Percentiles rank a stretch among this genome's conserved stretches.
phyloP scores from a whole-genome alignment of 2,797 vertebrate species.

The Crocodylus rhombifer region DNA sequence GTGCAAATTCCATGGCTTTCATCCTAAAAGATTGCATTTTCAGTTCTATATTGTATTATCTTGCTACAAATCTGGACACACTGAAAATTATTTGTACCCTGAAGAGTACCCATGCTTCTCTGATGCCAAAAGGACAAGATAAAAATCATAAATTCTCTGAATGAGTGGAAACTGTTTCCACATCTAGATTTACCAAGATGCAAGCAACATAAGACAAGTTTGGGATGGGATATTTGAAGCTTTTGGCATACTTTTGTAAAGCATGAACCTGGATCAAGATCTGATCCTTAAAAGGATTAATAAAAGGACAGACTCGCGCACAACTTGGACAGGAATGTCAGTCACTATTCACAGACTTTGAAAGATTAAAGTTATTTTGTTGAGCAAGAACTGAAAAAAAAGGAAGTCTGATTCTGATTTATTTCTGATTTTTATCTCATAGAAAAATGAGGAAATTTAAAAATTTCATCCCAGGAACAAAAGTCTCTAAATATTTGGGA shows the following conservation, averaged over 20 bases:
- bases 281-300: neutral
- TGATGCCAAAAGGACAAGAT: neutral
- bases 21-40: neutral
- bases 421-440: neutral
- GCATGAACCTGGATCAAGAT: neutral
- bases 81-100: neutral
- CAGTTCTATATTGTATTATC: neutral
- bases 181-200: neutral
- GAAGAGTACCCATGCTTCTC: neutral
- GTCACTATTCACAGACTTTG: neutral
- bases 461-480: no score
- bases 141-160: neutral
- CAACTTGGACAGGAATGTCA: neutral
- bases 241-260: neutral
- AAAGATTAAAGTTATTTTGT: neutral
- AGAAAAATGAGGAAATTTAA: neutral
- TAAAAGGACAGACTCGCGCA: neutral
- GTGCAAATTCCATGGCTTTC: neutral
- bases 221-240: neutral
- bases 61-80: neutral
- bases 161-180: accelerated
- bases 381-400: neutral
- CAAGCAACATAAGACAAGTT: neutral
- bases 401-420: neutral
- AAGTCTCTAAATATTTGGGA: neutral